Evolutionary conservation across 2,113 vertebrate genomes (phyloP), one percentile per base, ranked within the genome.

Genomic region (Grallaria varia): DNA sequence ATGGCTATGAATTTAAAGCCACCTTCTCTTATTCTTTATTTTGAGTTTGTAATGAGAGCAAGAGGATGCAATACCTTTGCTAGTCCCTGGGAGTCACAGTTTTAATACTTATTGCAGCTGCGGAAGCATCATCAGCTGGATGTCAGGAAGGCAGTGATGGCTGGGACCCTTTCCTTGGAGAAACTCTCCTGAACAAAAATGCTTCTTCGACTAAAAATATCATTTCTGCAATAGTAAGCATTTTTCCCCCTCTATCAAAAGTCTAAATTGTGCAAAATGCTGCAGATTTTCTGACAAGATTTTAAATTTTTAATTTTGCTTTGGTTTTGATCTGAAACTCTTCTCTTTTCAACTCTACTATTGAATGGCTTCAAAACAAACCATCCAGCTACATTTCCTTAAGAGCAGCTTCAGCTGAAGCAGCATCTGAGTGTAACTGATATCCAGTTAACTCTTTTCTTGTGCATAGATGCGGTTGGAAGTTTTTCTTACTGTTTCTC

Each of bases 61-160:
- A 44, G 63, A 83, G 85, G 89, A 67, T 90, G 90, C 94, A 96
- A 76, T 96, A 89, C 95, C 95, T 86, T 89, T 74, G 68, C 73
- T 68, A 64, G 94, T 92, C 95, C 96, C 95, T 93, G 86, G 91
- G 94, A 97, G 95, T 95, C 95, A 95, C 39, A 96, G 74, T 97
- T 96, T 93, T 93, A 96, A 96, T 94, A 94, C 94, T 95, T 94
- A 76, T 92, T 95, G 86, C 68, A 80, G 73, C 64, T 56, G 8
- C 4, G 68, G 79, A 56, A 45, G n/a, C 31, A n/a, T 68, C n/a
- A 18, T 53, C 4, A 0, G 15, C 56, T 62, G 47, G 35, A 35
- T 90, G 45, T 49, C 63, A 71, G 78, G 50, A 89, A 90, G 63
- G 67, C 64, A 90, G 21, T 3, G 28, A 21, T 74, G 79, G 50